phyloP scores from a whole-genome alignment of 64 coral and sea anemone genomes.

The Stylophora pistillata region DNA sequence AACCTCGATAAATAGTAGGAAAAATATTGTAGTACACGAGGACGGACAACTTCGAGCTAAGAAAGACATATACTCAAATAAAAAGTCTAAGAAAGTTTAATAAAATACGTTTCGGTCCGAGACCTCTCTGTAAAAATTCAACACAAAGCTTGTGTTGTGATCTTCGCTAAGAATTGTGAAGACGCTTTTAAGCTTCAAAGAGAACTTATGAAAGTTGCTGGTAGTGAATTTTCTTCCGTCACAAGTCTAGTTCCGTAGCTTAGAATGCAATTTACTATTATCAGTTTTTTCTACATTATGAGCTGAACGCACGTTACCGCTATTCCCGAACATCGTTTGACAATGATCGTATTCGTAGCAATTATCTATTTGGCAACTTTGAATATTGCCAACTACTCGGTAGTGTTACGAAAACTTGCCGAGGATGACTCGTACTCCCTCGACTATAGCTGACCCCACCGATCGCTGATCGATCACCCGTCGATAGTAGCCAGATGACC shows the following conservation, averaged over 20 bases:
- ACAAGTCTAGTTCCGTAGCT: not conserved
- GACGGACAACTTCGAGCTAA: too few relatives aligned
- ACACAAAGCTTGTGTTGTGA: conserved; percentile 59
- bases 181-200: conserved; percentile 46
- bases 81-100: too few relatives aligned
- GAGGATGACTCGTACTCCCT: not conserved
- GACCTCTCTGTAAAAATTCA: conserved; percentile 38
- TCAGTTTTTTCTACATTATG: too few relatives aligned
- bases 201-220: conserved; percentile 24
- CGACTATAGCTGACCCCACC: too few relatives aligned
- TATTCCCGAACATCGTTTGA: not conserved
- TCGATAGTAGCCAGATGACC: too few relatives aligned
- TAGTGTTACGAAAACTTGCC: not conserved
- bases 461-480: too few relatives aligned
- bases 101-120: too few relatives aligned
- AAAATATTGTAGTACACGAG: too few relatives aligned
- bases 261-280: not conserved
- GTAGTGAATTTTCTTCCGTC: not conserved
- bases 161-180: conserved; percentile 68
- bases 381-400: not conserved
- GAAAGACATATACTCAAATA: too few relatives aligned
- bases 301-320: too few relatives aligned
- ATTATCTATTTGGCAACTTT: not conserved
- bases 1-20: too few relatives aligned
- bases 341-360: not conserved